Percentiles rank a stretch among this genome's conserved stretches.
phyloP scores from a whole-genome alignment of 1,140 invertebrate genomes.

The Zaprionus davidi region DNA sequence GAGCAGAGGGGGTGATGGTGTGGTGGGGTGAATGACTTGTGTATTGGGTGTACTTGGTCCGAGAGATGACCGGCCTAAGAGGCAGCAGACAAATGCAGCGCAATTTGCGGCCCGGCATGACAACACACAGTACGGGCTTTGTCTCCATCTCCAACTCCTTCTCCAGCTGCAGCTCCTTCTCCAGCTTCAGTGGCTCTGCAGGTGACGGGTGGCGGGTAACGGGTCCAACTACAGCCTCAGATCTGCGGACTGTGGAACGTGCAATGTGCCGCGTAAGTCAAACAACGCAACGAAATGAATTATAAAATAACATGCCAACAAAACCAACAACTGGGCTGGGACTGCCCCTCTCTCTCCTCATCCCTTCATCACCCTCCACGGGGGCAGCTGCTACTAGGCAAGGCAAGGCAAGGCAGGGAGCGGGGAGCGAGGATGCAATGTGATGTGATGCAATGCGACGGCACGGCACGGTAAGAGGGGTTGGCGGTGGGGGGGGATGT shows the following conservation, averaged over 20 bases:
- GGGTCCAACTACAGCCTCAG: conserved; percentile 13
- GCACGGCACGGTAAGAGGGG: neutral
- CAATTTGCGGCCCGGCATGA: conserved; percentile 76
- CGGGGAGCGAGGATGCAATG: neutral
- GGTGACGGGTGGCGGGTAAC: neutral
- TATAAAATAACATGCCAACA: conserved; percentile 82
- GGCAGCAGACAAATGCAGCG: conserved; percentile 73
- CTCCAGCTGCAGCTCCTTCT: conserved; percentile 1
- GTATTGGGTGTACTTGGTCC: conserved; percentile 49
- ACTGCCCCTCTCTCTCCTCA: neutral
- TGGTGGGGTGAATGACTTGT: conserved; percentile 72
- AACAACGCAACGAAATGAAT: conserved; percentile 82
- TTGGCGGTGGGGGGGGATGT: neutral
- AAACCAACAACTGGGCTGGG: conserved; percentile 48
- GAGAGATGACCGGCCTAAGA: conserved; percentile 52
- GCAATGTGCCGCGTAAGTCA: conserved; percentile 67
- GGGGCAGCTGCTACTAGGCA: conserved; percentile 20
- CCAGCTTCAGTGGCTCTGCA: neutral
- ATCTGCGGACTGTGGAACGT: conserved; percentile 14
- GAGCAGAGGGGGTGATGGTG: neutral
- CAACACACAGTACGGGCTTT: conserved; percentile 56
- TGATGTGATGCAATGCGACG: conserved; percentile 3
- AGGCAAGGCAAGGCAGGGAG: conserved; percentile 12
- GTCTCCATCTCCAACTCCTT: conserved; percentile 13
- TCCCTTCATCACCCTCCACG: neutral